Base-by-base conservation (phyloP, 37 sponge, comb jelly and placozoan genomes). In the Axinella damicornis region DNA sequence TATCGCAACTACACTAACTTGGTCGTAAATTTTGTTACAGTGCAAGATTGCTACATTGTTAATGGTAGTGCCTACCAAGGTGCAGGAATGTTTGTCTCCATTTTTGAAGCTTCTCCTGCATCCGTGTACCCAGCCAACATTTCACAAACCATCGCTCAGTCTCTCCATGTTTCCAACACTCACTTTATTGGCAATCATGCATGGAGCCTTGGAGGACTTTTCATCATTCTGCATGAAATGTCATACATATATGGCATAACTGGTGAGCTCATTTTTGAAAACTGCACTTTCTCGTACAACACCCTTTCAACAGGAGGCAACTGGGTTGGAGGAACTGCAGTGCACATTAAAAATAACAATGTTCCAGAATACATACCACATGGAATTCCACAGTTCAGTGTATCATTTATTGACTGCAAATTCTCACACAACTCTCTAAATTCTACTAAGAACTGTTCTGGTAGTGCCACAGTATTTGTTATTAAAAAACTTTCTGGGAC, bases 111-210 rank as follows among this genome's bases (percentile, higher is more conserved):
- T 34, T 33, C 68, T 27, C 68, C 68, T 33, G 33, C 4, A 11
- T 67, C 27, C 68, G 34, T 11, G 2, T 24, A 28, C 5, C 32
- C 68, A 30, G 20, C 68, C 2, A 19, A 30, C 32, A 31, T 16
- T 19, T 16, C 32, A 67, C 19, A 33, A 19, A 67, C 68, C 2
- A 34, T 67, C 27, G 25, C 12, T 27, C 33, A 31, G 33, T 19
- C 28, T 33, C 19, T 67, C 4, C 33, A 67, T 31, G 33, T 67
- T 67, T 19, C 32, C 27, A 67, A 67, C 33, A 67, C 68, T 19
- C 68, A 67, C 34, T 67, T 67, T 27, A 31, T 67, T 67, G 68
- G 68, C 19, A 67, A 67, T 30, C 30, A 32, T 67, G 68, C 68
- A 28, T 2, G 33, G 33, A 5, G 5, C 33, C 14, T 30, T 46